These are phyloP conservation scores for Cynopterus brachyotis DNA, from an alignment of 2,113 vertebrate genomes.

Conservation along the genomic window DNA sequence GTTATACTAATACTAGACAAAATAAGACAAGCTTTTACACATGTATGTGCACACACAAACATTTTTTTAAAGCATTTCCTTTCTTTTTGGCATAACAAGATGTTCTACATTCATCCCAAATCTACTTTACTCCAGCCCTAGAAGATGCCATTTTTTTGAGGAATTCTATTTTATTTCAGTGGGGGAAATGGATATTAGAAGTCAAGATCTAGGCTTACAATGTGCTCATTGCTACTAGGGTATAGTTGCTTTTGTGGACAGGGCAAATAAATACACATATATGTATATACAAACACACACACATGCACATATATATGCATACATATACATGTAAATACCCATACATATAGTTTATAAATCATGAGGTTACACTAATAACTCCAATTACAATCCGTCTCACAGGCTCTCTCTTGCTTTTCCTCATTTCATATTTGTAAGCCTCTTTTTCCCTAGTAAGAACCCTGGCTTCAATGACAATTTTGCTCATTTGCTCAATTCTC, in stretches of 20 bases:
- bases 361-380: not conserved
- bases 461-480: not conserved
- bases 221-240: not conserved
- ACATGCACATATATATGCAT: not conserved
- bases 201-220: not conserved
- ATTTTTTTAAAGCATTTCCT: not conserved
- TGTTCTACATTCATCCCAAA: not conserved
- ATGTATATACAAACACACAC: not conserved
- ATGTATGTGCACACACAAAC: too few relatives aligned
- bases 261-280: not conserved
- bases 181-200: not conserved
- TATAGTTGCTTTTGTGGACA: not conserved
- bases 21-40: not conserved
- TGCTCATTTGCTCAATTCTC: not conserved
- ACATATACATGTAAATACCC: not conserved
- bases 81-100: not conserved
- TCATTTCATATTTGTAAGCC: not conserved
- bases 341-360: not conserved
- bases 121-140: not conserved
- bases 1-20: not conserved
- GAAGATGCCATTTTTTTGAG: not conserved
- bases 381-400: not conserved
- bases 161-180: not conserved
- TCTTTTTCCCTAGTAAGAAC: not conserved
- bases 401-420: not conserved